These are phyloP conservation scores for Pseudocheirus occidentalis DNA, from an alignment of 2,797 vertebrate species.

Conservation along the genomic window DNA sequence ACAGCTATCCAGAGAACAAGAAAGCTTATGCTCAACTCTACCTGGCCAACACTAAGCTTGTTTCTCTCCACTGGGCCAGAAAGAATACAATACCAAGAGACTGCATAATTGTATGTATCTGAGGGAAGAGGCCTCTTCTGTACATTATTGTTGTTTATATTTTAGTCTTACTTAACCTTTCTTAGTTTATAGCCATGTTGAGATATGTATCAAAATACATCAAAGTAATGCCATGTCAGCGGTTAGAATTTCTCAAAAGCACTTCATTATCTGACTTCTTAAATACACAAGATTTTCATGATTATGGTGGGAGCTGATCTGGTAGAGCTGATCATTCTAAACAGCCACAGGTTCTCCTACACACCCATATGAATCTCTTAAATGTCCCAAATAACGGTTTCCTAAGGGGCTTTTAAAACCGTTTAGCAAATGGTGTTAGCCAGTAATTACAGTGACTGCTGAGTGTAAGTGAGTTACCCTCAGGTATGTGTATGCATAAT, in stretches of 20 bases:
- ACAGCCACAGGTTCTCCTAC: background rate
- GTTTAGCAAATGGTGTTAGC: background rate
- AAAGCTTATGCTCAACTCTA: background rate
- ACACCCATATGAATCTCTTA: background rate
- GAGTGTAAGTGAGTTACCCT: background rate
- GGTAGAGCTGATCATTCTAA: too few species aligned
- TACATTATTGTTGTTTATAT: background rate
- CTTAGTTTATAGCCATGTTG: background rate
- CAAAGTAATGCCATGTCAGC: constrained; percentile 10
- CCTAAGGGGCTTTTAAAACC: background rate
- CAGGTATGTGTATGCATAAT: background rate
- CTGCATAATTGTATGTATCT: background rate
- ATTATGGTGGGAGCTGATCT: background rate
- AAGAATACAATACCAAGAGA: background rate
- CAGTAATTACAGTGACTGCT: background rate
- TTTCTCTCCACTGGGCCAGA: background rate
- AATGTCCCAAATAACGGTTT: background rate
- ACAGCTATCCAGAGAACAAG: background rate
- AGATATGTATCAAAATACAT: background rate
- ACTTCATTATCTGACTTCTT: background rate
- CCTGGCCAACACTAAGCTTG: background rate
- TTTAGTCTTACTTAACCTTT: constrained; percentile 13
- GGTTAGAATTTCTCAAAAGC: constrained; percentile 10
- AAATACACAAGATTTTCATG: background rate
- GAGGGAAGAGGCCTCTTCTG: background rate